Percentiles rank a stretch among this genome's conserved stretches.
phyloP scores from a whole-genome alignment of 2,113 vertebrate genomes.

The Crocuta crocuta region DNA sequence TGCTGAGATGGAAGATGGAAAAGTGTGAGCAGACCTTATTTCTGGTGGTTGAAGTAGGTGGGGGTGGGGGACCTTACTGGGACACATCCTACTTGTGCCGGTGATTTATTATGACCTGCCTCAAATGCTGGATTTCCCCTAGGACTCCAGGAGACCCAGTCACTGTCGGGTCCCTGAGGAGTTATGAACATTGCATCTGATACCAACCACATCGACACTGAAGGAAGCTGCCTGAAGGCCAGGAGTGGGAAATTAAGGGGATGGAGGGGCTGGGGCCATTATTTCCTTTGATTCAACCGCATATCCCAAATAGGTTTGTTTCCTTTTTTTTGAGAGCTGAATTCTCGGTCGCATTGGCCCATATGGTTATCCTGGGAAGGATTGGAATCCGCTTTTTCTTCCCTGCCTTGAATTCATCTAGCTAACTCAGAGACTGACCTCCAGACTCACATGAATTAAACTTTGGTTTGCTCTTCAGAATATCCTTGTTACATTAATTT shows the following conservation, averaged over 20 bases:
- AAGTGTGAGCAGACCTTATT: background rate
- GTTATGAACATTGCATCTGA: background rate
- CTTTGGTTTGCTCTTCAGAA: constrained; percentile 22
- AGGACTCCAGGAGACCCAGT: background rate
- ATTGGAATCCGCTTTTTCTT: background rate
- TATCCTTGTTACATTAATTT: constrained; percentile 56
- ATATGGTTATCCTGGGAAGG: background rate
- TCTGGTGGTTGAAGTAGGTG: background rate
- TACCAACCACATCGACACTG: background rate
- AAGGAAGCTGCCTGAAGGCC: background rate
- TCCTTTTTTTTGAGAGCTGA: background rate
- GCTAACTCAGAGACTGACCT: background rate
- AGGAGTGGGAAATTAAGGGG: background rate
- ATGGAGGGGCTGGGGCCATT: rapidly evolving
- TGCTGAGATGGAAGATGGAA: background rate
- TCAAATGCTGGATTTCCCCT: background rate
- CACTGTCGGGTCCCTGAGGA: background rate
- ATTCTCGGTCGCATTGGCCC: background rate
- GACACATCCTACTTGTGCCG: background rate
- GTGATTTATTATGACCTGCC: background rate
- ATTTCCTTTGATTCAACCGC: background rate
- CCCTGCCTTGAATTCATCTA: background rate
- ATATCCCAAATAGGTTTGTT: background rate
- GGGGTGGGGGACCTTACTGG: background rate
- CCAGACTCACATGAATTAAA: constrained; percentile 37